Percentiles rank a stretch among this genome's conserved stretches.
Conservation (phyloP, 2,113 vertebrate genomes). For the Sebastes schlegelii region DNA sequence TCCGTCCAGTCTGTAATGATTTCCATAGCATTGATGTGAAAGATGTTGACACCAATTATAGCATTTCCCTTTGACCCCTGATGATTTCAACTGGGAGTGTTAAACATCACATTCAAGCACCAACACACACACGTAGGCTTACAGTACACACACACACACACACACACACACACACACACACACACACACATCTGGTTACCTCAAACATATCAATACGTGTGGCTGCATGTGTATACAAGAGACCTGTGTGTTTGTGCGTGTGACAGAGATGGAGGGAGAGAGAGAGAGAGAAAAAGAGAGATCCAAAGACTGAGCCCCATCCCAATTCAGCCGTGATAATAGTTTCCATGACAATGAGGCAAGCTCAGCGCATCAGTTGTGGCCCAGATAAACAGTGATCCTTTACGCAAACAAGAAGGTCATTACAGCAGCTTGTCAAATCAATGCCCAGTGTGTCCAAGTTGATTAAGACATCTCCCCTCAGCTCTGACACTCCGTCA, state of each 20-base stretch:
- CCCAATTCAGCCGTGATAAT: slow-evolving; percentile 82
- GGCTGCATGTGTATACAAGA: neutral
- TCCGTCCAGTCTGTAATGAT: slow-evolving; percentile 65
- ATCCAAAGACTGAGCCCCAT: slow-evolving; percentile 48
- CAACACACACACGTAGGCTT: neutral
- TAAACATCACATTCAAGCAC: slow-evolving; percentile 36
- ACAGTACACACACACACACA: neutral
- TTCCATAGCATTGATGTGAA: slow-evolving; percentile 73
- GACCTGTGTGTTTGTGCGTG: slow-evolving; percentile 24
- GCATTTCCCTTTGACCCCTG: slow-evolving; percentile 60
- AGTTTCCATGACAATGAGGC: slow-evolving; percentile 97
- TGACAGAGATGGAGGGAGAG: slow-evolving; percentile 39
- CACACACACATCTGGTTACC: slow-evolving; percentile 1
- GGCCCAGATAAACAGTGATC: slow-evolving; percentile 96
- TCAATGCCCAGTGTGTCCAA: slow-evolving; percentile 98
- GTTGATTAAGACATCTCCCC: slow-evolving; percentile 98
- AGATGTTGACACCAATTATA: slow-evolving; percentile 73
- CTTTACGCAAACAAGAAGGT: slow-evolving; percentile 99
- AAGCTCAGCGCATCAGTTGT: slow-evolving; percentile 86
- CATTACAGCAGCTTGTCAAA: slow-evolving; percentile 99
- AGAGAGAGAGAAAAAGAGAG: slow-evolving; percentile 11
- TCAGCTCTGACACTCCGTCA: slow-evolving; percentile 96
- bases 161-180: slow-evolving; percentile 2
- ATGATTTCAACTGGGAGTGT: slow-evolving; percentile 18
- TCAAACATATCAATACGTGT: slow-evolving; percentile 32